Evolutionary conservation across 92 coral and sea anemone species (phyloP).

Genomic region (Siderastrea radians): DNA sequence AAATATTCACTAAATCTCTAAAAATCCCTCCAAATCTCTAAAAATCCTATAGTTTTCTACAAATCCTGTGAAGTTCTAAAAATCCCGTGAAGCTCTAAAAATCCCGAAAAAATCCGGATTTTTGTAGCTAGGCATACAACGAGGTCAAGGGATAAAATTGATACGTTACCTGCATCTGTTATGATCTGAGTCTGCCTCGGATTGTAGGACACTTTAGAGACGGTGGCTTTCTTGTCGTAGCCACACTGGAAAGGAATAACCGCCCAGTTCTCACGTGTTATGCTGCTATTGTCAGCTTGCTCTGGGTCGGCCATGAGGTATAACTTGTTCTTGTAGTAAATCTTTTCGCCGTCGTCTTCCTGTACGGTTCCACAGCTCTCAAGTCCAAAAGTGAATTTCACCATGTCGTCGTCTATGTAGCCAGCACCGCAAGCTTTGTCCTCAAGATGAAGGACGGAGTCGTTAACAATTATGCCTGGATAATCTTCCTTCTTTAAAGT

Average conservation of each 20-base stretch:
- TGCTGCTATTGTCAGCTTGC: constrained; percentile 18
- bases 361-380: constrained; percentile 67
- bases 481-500: constrained; percentile 9
- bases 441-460: constrained; percentile 54
- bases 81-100: too few relatives aligned
- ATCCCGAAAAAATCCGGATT: too few relatives aligned
- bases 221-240: constrained; percentile 58
- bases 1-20: too few relatives aligned
- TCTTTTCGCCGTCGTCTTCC: constrained; percentile 53
- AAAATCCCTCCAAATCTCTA: too few relatives aligned
- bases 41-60: too few relatives aligned
- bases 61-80: too few relatives aligned
- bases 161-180: constrained; percentile 68
- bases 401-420: constrained; percentile 45
- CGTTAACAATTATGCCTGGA: constrained; percentile 56
- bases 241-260: constrained; percentile 81
- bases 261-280: constrained; percentile 72
- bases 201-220: constrained; percentile 72
- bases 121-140: too few relatives aligned
- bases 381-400: constrained; percentile 59
- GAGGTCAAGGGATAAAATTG: not conserved
- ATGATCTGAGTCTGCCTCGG: constrained; percentile 65
- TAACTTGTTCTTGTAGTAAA: constrained; percentile 60
- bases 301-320: constrained; percentile 26
- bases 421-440: constrained; percentile 58